Evolutionary conservation across 1,140 invertebrate genomes (phyloP).

Genomic region (Globodera rostochiensis): DNA sequence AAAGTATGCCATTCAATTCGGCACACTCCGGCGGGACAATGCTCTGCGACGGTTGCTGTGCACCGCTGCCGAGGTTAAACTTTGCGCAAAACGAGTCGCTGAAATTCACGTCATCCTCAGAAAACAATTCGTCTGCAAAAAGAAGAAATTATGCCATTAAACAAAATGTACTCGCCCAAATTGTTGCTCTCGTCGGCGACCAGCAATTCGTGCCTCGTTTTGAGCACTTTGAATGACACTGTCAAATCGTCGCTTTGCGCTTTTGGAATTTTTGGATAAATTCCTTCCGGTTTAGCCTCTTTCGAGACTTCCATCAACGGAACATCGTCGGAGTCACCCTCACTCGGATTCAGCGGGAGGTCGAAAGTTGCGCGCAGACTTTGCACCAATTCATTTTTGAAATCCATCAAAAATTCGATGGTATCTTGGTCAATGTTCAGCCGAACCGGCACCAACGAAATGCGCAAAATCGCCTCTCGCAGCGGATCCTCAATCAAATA

Average conservation of each 20-base stretch:
- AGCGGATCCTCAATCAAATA: constrained; percentile 48
- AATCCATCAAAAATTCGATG: constrained; percentile 54
- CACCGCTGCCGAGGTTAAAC: neutral
- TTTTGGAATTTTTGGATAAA: neutral
- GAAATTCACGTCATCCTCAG: constrained; percentile 38
- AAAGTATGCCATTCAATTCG: neutral
- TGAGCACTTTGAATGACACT: constrained; percentile 14
- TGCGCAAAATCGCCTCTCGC: constrained; percentile 50
- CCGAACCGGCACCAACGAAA: constrained; percentile 52
- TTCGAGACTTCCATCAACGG: constrained; percentile 39
- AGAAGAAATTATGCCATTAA: neutral
- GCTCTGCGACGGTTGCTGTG: neutral
- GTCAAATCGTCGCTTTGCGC: neutral
- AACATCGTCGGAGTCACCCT: constrained; percentile 17
- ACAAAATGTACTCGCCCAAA: neutral
- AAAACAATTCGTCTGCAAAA: constrained; percentile 34
- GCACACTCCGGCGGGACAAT: too few relatives aligned
- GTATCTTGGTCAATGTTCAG: constrained; percentile 59
- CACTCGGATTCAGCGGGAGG: neutral
- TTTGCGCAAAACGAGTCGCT: constrained; percentile 32
- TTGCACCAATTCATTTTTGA: constrained; percentile 36
- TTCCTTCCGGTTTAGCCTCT: neutral
- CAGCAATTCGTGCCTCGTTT: constrained; percentile 13
- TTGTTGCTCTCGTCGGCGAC: neutral
- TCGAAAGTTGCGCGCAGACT: constrained; percentile 7